Conservation (phyloP, 1,140 invertebrate species). For the Caerostris extrusa region DNA sequence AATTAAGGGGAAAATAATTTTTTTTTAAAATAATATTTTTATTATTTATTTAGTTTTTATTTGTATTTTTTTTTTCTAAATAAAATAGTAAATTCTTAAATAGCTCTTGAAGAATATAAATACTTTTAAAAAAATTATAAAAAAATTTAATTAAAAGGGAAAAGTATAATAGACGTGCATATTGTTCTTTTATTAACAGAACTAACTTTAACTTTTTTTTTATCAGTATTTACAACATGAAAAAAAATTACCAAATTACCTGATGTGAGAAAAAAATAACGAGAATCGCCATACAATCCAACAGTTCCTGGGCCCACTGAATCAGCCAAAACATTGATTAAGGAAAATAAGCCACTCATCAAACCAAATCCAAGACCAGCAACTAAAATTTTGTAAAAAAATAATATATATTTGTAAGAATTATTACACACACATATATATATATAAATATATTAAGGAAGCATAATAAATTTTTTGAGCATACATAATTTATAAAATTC, state of each 20-base stretch:
- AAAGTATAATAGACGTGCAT: not conserved
- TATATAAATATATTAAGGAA: too few relatives aligned
- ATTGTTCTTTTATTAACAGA: not conserved
- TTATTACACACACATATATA: too few relatives aligned
- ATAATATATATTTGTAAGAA: too few relatives aligned
- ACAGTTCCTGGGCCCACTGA: slow-evolving; percentile 96
- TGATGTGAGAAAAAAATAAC: slow-evolving; percentile 93
- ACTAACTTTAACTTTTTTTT: not conserved
- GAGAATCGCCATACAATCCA: slow-evolving; percentile 89
- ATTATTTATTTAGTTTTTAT: too few relatives aligned
- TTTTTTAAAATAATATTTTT: too few relatives aligned
- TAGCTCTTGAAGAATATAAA: too few relatives aligned
- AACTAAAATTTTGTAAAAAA: slow-evolving; percentile 82
- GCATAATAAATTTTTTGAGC: too few relatives aligned
- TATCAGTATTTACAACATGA: not conserved
- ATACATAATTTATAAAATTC: too few relatives aligned
- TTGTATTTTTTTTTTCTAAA: too few relatives aligned
- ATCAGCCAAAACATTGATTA: slow-evolving; percentile 96
- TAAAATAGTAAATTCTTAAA: too few relatives aligned
- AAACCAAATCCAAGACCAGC: slow-evolving; percentile 97
- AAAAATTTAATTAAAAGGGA: not conserved
- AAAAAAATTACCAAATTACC: slow-evolving; percentile 79
- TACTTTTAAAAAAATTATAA: not conserved
- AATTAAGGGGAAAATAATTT: too few relatives aligned
- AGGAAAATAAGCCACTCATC: slow-evolving; percentile 96